These are phyloP conservation scores for Caenorhabditis becei DNA, from an alignment of 2,888 invertebrate genomes.

Conservation along the genomic window DNA sequence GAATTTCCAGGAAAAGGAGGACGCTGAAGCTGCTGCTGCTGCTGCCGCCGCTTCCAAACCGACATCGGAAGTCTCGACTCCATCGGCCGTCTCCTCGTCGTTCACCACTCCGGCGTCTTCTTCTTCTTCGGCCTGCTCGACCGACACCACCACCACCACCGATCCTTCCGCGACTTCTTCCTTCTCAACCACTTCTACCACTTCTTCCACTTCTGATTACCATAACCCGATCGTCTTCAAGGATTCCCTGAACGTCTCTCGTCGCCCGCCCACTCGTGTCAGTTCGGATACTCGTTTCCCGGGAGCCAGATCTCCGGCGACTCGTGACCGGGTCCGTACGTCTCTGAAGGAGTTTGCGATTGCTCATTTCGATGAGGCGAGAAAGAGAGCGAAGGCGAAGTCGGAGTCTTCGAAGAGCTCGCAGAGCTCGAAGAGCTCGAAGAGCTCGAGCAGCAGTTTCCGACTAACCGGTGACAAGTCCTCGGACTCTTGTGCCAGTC, in stretches of 20 bases:
- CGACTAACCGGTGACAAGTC: too few relatives aligned
- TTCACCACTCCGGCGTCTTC: too few relatives aligned
- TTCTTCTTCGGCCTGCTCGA: too few relatives aligned
- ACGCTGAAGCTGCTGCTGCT: too few relatives aligned
- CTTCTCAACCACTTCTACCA: too few relatives aligned
- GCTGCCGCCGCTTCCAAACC: not conserved
- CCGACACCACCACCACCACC: too few relatives aligned
- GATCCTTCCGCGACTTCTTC: too few relatives aligned
- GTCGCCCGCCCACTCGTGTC: slow-evolving; percentile 28
- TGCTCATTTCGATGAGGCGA: not conserved
- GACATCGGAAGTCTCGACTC: not conserved
- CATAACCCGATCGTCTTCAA: too few relatives aligned
- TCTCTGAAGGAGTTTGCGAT: slow-evolving; percentile 11
- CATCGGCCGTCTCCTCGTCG: not conserved
- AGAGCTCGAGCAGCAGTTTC: too few relatives aligned
- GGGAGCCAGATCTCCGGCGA: slow-evolving; percentile 23
- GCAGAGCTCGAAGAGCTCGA: not conserved
- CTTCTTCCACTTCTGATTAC: too few relatives aligned
- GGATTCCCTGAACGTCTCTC: not conserved
- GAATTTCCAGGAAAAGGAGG: not conserved
- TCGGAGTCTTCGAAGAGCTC: not conserved
- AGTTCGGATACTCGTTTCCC: slow-evolving; percentile 39
- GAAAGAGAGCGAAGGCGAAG: slow-evolving; percentile 1
- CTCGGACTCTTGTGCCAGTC: slow-evolving; percentile 2
- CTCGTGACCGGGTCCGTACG: slow-evolving; percentile 11